Evolutionary conservation across 2,113 vertebrate genomes (phyloP).

Genomic region (Tyrannus savana): DNA sequence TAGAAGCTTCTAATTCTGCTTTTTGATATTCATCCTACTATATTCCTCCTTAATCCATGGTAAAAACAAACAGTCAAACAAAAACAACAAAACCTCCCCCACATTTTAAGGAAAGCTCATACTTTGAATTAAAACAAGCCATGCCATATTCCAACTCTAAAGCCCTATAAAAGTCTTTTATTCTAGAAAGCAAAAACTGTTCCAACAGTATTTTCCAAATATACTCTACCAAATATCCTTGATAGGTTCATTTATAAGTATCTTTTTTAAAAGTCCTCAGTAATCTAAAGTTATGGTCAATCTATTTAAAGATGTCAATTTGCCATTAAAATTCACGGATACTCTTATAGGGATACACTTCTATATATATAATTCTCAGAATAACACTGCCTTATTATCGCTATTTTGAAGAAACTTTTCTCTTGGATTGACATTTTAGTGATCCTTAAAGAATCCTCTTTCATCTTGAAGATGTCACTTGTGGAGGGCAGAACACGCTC

Average conservation of each 20-base stretch:
- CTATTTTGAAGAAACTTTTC: not conserved
- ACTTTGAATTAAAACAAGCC: not conserved
- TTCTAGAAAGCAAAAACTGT: not conserved
- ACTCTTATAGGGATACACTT: not conserved
- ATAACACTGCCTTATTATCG: not conserved
- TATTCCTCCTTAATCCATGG: not conserved
- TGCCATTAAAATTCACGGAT: not conserved
- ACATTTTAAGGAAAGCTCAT: not conserved
- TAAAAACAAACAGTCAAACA: not conserved
- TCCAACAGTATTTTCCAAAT: not conserved
- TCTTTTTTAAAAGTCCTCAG: not conserved
- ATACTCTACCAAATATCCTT: not conserved
- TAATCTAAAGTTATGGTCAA: not conserved
- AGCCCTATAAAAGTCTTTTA: not conserved
- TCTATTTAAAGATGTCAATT: not conserved
- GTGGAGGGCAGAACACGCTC: not conserved
- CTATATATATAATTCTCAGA: not conserved
- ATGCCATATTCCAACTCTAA: not conserved
- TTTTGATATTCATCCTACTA: not conserved
- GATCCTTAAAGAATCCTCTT: not conserved
- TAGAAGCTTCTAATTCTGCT: not conserved
- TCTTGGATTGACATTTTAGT: not conserved
- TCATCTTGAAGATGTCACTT: not conserved
- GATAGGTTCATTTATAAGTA: not conserved
- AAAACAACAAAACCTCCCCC: not conserved